phyloP scores from a whole-genome alignment of 1,140 invertebrate species.

The Sitodiplosis mosellana region DNA sequence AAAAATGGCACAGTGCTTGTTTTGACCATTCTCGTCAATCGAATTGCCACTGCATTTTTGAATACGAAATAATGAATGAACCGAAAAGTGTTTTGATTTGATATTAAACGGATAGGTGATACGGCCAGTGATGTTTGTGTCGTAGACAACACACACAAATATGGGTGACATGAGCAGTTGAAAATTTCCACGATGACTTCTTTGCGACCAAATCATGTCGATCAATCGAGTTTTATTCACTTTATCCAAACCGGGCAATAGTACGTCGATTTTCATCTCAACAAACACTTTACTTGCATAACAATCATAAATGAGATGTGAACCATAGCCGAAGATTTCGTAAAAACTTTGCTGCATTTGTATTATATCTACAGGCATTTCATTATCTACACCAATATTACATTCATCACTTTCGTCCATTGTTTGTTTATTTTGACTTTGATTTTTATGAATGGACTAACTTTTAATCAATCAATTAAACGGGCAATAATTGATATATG shows the following conservation, averaged over 20 bases:
- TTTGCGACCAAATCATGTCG: not conserved
- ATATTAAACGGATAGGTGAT: not conserved
- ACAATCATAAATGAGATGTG: not conserved
- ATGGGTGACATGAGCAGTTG: not conserved
- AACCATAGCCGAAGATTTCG: not conserved
- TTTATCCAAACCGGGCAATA: not conserved
- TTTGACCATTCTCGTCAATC: not conserved
- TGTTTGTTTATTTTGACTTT: no score
- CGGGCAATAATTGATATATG: no score
- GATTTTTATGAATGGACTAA: no score
- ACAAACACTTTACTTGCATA: not conserved
- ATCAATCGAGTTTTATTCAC: not conserved
- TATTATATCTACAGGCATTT: not conserved
- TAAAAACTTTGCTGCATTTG: not conserved
- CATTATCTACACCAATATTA: no score
- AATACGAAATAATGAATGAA: not conserved
- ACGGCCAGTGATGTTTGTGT: not conserved
- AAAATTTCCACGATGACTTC: not conserved
- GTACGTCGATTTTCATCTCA: not conserved
- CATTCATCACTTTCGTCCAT: no score
- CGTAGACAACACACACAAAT: not conserved
- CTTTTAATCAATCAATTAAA: no score
- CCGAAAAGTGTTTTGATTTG: not conserved
- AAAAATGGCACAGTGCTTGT: not conserved
- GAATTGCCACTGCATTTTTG: not conserved